Conservation (phyloP, 2,113 vertebrate species). For the Erythrocebus patas region DNA sequence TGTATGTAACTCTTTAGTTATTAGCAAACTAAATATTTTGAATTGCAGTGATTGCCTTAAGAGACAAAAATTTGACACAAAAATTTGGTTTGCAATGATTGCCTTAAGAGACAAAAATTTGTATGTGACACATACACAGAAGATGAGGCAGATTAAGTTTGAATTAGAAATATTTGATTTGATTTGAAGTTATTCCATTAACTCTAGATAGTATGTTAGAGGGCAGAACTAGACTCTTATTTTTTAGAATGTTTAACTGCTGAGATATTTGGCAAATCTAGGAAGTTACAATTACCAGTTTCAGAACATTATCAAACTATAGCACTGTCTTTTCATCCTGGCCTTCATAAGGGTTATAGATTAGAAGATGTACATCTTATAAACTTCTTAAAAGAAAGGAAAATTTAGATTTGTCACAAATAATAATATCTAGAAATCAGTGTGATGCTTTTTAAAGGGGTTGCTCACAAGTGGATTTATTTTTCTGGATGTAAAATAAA, state of each 20-base stretch:
- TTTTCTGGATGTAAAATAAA: background rate
- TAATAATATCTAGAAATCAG: background rate
- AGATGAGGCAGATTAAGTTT: background rate
- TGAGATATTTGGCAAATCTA: background rate
- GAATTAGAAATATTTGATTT: background rate
- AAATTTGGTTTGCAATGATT: background rate
- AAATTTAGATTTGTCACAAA: background rate
- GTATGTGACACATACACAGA: background rate
- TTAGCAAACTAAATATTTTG: background rate
- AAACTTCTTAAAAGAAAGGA: background rate
- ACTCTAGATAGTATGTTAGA: background rate
- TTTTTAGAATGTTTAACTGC: background rate
- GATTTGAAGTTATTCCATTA: background rate
- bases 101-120: background rate
- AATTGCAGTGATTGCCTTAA: background rate
- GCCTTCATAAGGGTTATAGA: background rate
- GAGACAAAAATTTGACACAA: background rate
- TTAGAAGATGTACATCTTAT: background rate
- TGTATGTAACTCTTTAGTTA: background rate
- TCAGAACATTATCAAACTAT: background rate
- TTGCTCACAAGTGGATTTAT: background rate
- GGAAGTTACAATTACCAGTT: background rate
- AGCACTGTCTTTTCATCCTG: background rate
- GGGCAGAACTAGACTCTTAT: background rate
- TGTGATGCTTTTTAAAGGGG: background rate